phyloP scores from a whole-genome alignment of 1,140 invertebrate genomes.

The Pseudomyrmex pallidus region DNA sequence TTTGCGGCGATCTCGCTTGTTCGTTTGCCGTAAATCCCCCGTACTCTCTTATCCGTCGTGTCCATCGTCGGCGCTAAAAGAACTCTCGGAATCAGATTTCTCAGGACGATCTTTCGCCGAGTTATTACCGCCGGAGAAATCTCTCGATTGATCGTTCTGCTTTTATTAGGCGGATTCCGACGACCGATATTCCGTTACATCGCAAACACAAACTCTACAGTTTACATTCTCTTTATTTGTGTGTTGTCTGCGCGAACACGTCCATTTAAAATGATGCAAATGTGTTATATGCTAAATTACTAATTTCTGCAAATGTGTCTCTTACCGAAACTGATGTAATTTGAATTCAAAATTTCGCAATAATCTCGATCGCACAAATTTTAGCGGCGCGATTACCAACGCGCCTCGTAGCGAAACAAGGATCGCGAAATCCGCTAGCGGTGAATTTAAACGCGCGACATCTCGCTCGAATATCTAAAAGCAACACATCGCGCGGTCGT shows the following conservation, averaged over 20 bases:
- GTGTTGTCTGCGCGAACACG: too few species aligned
- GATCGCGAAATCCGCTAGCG: not conserved
- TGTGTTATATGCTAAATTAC: too few species aligned
- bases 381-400: not conserved
- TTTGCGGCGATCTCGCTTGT: constrained; percentile 1
- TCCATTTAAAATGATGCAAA: too few species aligned
- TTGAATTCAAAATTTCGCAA: not conserved
- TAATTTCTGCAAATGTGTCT: too few species aligned
- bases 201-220: not conserved
- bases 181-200: not conserved
- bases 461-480: constrained; percentile 49
- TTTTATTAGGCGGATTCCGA: not conserved
- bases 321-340: too few species aligned
- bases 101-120: constrained; percentile 44
- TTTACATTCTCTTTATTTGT: too few species aligned
- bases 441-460: constrained; percentile 50
- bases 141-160: constrained; percentile 37
- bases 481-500: constrained; percentile 32
- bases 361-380: not conserved
- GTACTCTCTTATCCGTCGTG: constrained; percentile 42
- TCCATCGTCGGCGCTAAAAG: constrained; percentile 46
- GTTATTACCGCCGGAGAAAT: constrained; percentile 37
- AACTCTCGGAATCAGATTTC: constrained; percentile 50
- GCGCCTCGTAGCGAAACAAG: not conserved
- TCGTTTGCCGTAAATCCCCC: constrained; percentile 36